Evolutionary conservation across 2,797 vertebrate species (phyloP).

Genomic region (Alca torda): DNA sequence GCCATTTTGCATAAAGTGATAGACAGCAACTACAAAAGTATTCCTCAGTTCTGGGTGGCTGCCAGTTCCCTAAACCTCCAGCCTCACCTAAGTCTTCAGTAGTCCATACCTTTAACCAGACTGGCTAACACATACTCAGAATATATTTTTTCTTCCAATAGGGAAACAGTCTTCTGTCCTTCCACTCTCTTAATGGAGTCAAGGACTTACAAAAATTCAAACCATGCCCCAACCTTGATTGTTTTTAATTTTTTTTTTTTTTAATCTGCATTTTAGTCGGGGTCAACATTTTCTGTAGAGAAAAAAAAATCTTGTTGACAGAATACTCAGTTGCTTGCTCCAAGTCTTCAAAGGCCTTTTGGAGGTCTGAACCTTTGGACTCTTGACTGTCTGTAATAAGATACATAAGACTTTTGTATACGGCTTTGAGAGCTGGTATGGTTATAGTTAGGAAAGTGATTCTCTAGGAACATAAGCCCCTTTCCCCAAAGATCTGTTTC

Average conservation of each 20-base stretch:
- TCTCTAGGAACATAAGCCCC: not conserved
- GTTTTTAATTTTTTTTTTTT: not conserved
- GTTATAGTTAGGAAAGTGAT: constrained; percentile 5
- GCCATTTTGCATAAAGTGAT: not conserved
- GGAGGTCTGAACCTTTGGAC: not conserved
- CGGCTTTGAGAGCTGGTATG: not conserved
- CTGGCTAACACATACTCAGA: not conserved
- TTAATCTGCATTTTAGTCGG: not conserved
- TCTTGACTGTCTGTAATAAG: not conserved
- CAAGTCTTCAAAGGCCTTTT: not conserved
- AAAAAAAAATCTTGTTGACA: not conserved
- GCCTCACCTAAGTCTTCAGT: not conserved
- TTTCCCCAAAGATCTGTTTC: constrained; percentile 6
- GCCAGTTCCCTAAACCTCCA: not conserved
- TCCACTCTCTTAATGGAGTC: not conserved
- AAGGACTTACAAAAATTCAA: not conserved
- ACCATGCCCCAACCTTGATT: too few species aligned
- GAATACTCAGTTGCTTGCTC: not conserved
- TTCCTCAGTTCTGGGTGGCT: not conserved
- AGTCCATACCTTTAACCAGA: not conserved
- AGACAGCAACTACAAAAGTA: not conserved
- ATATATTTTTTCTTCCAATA: not conserved
- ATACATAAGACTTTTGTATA: not conserved
- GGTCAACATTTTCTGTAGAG: not conserved
- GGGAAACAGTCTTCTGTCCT: not conserved